Base-by-base conservation (phyloP, 2,113 vertebrate genomes). In the Ameiurus melas region DNA sequence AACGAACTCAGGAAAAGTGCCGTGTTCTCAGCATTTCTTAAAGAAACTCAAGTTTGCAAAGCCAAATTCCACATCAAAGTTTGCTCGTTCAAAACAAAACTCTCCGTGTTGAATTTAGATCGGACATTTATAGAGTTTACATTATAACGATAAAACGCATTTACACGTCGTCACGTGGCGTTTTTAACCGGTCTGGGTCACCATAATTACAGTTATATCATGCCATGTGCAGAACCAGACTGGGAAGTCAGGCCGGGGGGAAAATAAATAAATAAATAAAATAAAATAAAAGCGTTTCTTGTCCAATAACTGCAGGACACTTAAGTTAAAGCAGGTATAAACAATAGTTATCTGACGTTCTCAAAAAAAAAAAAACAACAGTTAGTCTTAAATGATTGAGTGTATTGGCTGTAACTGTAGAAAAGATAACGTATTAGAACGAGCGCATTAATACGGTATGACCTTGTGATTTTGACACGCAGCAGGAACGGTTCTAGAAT, bases 221-320 rank as follows among this genome's bases (percentile, higher is more conserved):
- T 81, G 17, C 53, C 53, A 81, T 1, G 53, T 81, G 78, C 78
- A 81, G 78, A 81, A 81, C 78, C 78, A 58, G 78, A 81, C 78
- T 81, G n/a, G 53, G 58, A 81, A 33, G 2, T 81, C 78, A 58
- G 17, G 51, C 77, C 27, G 55, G 70, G 55, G 9, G 66, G 4
- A 2, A 47, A 47, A 47, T 7, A 47, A 47, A 47, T 47, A 47
- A 7, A 6, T 47, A 47, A 47, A 47, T 47, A 47, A 43, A 47
- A 47, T 47, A 43, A 13, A 53, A 36, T 36, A 36, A 3, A 13
- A 47, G 0, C 39, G 13, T 47, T 39, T 77, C 3, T 39, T 36
- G 17, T 39, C 70, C 70, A 39, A 9, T 19, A 39, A 36, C 3
- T 77, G 22, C 8, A 43, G 1, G 4, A 22, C 19, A 43, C 33